Percentiles rank a stretch among this genome's conserved stretches.
These are phyloP conservation scores for Oryzias melastigma DNA, from an alignment of 2,113 vertebrate genomes.

Conservation along the genomic window DNA sequence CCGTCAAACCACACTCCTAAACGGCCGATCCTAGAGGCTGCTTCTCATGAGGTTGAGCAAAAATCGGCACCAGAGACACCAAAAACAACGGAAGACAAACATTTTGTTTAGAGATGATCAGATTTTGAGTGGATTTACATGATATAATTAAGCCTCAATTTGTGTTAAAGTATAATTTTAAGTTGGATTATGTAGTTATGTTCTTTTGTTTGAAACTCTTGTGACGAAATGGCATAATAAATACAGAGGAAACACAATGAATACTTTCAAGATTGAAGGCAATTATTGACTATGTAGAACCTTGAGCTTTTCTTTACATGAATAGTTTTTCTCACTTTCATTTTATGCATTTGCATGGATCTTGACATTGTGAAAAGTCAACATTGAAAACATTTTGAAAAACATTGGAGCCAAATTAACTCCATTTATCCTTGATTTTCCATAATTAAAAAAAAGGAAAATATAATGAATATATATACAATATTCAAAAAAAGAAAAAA, in stretches of 20 bases:
- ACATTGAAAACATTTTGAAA: no score
- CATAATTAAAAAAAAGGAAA: background rate
- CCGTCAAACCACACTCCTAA: conserved; percentile 1
- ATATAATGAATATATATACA: background rate
- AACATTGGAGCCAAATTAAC: no score
- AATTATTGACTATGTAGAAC: no score
- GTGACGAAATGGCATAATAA: no score
- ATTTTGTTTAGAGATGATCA: background rate
- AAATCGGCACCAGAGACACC: background rate
- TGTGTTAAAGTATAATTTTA: background rate
- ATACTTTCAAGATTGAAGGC: no score
- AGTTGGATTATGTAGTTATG: background rate
- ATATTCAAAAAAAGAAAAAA: background rate
- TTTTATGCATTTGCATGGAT: no score
- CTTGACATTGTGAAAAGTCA: no score
- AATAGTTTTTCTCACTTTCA: no score
- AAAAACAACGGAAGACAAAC: background rate
- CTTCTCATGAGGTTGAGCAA: conserved; percentile 1
- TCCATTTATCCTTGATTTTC: background rate
- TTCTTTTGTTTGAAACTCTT: background rate
- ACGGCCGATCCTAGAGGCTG: background rate
- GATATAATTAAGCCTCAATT: background rate
- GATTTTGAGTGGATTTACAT: background rate
- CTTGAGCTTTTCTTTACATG: no score
- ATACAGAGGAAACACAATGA: no score